These are phyloP conservation scores for Drosophila willistoni DNA, from an alignment of 1,140 invertebrate genomes.

Conservation along the genomic window DNA sequence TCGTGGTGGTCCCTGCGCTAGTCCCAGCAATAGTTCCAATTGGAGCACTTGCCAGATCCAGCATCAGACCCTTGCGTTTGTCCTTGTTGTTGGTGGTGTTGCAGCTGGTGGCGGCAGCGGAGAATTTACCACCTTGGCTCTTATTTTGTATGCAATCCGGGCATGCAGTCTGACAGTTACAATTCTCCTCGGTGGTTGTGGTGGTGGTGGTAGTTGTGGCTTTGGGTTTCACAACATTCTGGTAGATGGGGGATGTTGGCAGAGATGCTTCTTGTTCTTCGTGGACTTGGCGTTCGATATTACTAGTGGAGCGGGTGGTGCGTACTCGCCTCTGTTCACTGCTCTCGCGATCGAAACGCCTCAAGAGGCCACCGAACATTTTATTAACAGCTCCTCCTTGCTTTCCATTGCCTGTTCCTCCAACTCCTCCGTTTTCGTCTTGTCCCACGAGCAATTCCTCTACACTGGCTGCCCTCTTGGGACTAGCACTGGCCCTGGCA, in stretches of 20 bases:
- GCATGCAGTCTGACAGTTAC: conserved; percentile 61
- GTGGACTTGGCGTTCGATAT: conserved; percentile 68
- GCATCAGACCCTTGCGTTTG: conserved; percentile 85
- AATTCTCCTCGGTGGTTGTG: conserved; percentile 47
- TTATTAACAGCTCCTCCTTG: conserved; percentile 85
- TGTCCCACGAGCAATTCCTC: conserved; percentile 85
- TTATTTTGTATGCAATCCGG: conserved; percentile 63
- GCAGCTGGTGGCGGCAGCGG: neutral
- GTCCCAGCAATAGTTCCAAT: conserved; percentile 19
- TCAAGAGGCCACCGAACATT: conserved; percentile 88
- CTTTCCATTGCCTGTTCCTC: conserved; percentile 77
- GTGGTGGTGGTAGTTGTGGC: neutral
- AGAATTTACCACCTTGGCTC: neutral
- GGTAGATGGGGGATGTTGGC: conserved; percentile 68
- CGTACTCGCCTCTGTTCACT: conserved; percentile 64
- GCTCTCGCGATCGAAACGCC: conserved; percentile 86
- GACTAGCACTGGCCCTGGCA: conserved; percentile 75
- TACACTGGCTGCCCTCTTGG: conserved; percentile 88
- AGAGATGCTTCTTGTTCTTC: conserved; percentile 39
- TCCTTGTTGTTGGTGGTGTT: conserved; percentile 63
- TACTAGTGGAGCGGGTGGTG: conserved; percentile 77
- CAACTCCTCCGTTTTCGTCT: conserved; percentile 71
- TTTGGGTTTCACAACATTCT: conserved; percentile 57
- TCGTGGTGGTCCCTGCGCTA: conserved; percentile 44
- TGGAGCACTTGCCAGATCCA: conserved; percentile 85